Base-by-base conservation (phyloP, 2,113 vertebrate species). In the Myocastor coypus region DNA sequence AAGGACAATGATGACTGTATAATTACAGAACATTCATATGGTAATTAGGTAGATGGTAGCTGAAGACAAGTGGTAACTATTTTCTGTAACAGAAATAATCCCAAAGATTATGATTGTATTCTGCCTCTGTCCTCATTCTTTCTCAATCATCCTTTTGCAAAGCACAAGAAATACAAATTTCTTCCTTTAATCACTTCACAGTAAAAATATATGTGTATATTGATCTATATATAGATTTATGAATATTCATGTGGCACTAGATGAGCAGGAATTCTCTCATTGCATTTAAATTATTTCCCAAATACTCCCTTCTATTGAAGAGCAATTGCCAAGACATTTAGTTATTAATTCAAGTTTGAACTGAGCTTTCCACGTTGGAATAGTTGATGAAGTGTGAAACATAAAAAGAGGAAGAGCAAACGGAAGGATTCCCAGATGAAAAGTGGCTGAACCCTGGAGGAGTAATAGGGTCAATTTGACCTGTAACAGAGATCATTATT, bases 21-120 rank as follows among this genome's bases (percentile, higher is more conserved):
- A 97, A 96, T 92, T 94, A 87, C 22, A 89, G n/a, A 83, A 37
- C 69, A 96, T 91, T 97, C 91, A 97, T 75, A 96, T 96, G 91
- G 19, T 91, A 91, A 96, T 97, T 96, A 88, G 55, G n/a, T 87
- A 92, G 81, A 90, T 40, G 83, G 42, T 94, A 94, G 88, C 73
- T 37, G 50, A 95, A 28, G 68, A 88, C 88, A 90, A 96, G 42
- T 83, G 69, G 90, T 93, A 87, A 5, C 57, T 91, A 95, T 96
- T 96, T 96, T 96, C 55, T 92, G 37, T 42, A 92, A 63, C 37
- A 86, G 52, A 96, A 94, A 90, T 68, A 64, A 85, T 94, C 94
- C 63, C 78, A 75, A 94, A n/a, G 28, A 7, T 77, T 9, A 86
- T 82, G 69, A 83, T 37, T 96, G 34, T 3, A 64, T 0, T 59